Evolutionary conservation across 2,113 vertebrate species (phyloP).

Genomic region (Phyllostomus hastatus): DNA sequence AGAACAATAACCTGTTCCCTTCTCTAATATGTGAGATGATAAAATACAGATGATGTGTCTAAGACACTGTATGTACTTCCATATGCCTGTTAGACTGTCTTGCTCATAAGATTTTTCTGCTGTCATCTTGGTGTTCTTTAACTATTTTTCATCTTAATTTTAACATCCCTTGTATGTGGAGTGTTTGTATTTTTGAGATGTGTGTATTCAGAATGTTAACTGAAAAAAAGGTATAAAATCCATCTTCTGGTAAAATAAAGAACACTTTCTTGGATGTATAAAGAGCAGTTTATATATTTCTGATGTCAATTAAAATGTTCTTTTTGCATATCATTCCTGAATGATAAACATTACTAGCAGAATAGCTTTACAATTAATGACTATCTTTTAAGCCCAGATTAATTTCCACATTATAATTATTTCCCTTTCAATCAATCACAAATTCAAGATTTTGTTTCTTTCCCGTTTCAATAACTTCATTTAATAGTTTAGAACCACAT

Average conservation of each 20-base stretch:
- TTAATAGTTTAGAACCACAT: not conserved
- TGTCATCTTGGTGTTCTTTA: not conserved
- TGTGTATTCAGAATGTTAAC: not conserved
- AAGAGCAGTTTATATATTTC: not conserved
- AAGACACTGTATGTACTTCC: not conserved
- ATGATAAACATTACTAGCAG: not conserved
- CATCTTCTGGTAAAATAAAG: not conserved
- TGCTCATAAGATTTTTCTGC: not conserved
- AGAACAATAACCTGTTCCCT: not conserved
- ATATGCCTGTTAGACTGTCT: not conserved
- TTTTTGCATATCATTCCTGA: not conserved
- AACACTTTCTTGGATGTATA: not conserved
- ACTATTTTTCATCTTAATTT: not conserved
- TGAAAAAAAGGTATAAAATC: not conserved
- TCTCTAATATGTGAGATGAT: not conserved
- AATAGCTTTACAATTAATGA: conserved; percentile 11
- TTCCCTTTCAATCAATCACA: not conserved
- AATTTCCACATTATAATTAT: not conserved
- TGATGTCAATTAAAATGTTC: conserved; percentile 41
- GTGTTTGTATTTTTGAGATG: not conserved
- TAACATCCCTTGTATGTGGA: not conserved
- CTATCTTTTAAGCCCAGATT: not conserved
- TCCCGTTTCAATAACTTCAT: not conserved
- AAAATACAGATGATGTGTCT: not conserved
- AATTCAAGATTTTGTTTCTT: not conserved